Conservation (phyloP, 2,797 vertebrate species). For the Enteromius paludinosus region DNA sequence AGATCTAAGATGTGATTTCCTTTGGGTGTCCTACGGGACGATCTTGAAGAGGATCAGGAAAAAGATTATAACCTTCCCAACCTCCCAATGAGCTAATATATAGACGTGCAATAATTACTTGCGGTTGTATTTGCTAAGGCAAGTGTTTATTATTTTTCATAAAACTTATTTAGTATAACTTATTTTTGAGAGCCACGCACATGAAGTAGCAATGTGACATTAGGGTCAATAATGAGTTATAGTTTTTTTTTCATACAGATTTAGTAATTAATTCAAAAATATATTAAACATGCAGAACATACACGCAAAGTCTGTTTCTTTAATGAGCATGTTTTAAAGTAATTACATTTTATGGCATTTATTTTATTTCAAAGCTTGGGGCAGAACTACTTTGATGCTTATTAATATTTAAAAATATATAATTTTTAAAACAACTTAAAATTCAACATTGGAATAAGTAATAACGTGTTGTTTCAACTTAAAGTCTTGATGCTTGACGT, state of each 20-base stretch:
- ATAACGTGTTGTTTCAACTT: background rate
- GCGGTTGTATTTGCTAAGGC: background rate
- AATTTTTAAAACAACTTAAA: background rate
- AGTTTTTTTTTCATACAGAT: no score
- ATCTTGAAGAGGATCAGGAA: slow-evolving; percentile 54
- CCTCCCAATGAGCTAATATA: slow-evolving; percentile 44
- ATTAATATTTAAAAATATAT: background rate
- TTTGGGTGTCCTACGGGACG: slow-evolving; percentile 57
- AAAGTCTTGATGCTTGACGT: background rate
- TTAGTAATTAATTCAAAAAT: background rate
- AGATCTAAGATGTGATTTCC: slow-evolving; percentile 67
- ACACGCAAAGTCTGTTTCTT: background rate
- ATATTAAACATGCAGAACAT: background rate
- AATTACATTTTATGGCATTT: no score
- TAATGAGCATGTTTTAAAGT: background rate
- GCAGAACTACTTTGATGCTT: background rate
- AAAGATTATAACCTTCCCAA: slow-evolving; percentile 47
- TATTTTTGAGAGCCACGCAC: background rate
- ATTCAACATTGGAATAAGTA: background rate
- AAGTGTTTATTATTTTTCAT: background rate
- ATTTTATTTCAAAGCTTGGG: background rate
- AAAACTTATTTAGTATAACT: no score
- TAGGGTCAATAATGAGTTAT: no score
- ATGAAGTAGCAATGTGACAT: background rate
- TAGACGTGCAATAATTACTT: slow-evolving; percentile 30